Conservation (phyloP, 1,140 invertebrate genomes). For the Caenorhabditis remanei region DNA sequence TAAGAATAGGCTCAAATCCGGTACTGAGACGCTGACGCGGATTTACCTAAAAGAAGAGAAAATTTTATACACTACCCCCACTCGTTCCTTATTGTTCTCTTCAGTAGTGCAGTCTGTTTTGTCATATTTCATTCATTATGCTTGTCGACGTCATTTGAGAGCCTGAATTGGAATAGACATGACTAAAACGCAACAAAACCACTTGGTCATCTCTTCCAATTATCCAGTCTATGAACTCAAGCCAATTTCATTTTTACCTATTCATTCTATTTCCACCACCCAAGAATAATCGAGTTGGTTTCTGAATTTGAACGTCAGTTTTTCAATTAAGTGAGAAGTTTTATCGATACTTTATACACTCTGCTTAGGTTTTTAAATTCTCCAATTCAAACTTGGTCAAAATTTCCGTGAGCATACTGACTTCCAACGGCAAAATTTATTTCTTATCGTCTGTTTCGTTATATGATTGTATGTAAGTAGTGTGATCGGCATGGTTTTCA, state of each 20-base stretch:
- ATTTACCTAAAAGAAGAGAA: conserved; percentile 6
- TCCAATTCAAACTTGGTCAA: no score
- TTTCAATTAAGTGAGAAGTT: no score
- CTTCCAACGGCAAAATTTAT: no score
- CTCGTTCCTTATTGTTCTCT: conserved; percentile 5
- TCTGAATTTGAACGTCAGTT: no score
- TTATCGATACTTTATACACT: no score
- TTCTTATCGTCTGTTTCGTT: background rate
- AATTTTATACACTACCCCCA: background rate
- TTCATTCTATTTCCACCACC: background rate
- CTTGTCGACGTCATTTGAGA: conserved; percentile 21
- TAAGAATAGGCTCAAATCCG: background rate
- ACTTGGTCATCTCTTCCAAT: conserved; percentile 1
- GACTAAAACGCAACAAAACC: conserved; percentile 36
- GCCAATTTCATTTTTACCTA: background rate
- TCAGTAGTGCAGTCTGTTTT: conserved; percentile 35
- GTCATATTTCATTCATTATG: conserved; percentile 44
- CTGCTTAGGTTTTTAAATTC: no score
- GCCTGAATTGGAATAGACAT: background rate
- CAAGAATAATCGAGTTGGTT: no score
- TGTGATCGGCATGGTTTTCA: conserved; percentile 13
- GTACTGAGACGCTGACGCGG: conserved; percentile 15
- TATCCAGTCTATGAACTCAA: conserved; percentile 15
- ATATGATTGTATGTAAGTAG: conserved; percentile 26
- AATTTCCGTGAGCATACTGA: no score